phyloP scores from a whole-genome alignment of 2,888 invertebrate species.

The Atherix ibis region DNA sequence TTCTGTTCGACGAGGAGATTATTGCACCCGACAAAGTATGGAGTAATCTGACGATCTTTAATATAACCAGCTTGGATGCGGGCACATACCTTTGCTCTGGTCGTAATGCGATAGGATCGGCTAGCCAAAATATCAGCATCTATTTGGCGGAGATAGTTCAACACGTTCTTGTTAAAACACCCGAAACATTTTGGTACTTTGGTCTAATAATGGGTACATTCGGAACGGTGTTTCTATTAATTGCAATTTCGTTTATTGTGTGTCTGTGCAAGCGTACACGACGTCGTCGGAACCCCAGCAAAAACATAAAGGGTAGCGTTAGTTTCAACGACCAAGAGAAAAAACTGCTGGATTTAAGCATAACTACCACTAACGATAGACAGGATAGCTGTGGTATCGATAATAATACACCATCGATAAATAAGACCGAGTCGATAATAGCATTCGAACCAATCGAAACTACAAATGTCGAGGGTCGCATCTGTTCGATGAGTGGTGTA shows the following conservation, averaged over 20 bases:
- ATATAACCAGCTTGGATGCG: conserved; percentile 65
- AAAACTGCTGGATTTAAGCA: conserved; percentile 66
- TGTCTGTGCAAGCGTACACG: conserved; percentile 37
- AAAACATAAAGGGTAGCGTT: conserved; percentile 60
- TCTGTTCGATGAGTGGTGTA: too few relatives aligned
- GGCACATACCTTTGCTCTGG: conserved; percentile 65
- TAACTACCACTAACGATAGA: conserved; percentile 49
- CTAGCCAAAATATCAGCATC: conserved; percentile 39
- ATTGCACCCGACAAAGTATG: conserved; percentile 37
- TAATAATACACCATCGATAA: conserved; percentile 42
- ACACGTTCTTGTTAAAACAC: conserved; percentile 38
- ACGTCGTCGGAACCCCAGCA: conserved; percentile 39
- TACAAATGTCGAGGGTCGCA: conserved; percentile 39
- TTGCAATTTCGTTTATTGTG: conserved; percentile 43
- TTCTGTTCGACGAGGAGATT: conserved; percentile 33
- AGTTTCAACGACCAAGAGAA: conserved; percentile 82
- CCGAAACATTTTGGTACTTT: conserved; percentile 63
- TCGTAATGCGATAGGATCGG: conserved; percentile 31
- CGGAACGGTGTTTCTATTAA: conserved; percentile 43
- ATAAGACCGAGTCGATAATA: conserved; percentile 35
- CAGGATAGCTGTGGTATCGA: conserved; percentile 44
- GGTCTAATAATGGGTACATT: conserved; percentile 56
- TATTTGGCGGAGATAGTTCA: conserved; percentile 49
- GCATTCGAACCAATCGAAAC: conserved; percentile 46
- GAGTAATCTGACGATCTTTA: conserved; percentile 68